phyloP scores from a whole-genome alignment of 2,888 invertebrate genomes.

The Emmelina monodactyla region DNA sequence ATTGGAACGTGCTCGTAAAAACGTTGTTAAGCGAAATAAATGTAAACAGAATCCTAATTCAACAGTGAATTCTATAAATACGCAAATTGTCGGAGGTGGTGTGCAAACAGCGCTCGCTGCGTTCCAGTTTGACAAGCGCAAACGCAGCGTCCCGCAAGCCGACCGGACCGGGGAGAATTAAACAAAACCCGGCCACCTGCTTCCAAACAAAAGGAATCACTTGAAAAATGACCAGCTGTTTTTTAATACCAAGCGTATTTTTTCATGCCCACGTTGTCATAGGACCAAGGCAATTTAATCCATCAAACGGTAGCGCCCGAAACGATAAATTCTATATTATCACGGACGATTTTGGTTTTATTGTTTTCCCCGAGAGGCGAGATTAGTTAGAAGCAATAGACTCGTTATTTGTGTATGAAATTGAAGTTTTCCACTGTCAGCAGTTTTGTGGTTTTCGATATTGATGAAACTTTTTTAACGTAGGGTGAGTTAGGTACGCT shows the following conservation, averaged over 20 bases:
- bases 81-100: constrained; percentile 46
- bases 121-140: too few species aligned
- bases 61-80: constrained; percentile 33
- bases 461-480: too few species aligned
- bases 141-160: constrained; percentile 38
- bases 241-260: constrained; percentile 62
- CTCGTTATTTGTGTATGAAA: neutral
- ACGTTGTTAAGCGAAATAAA: too few species aligned
- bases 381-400: constrained; percentile 31
- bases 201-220: constrained; percentile 61
- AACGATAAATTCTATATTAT: constrained; percentile 62
- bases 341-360: constrained; percentile 56
- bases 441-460: neutral
- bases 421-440: neutral
- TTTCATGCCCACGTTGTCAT: constrained; percentile 64
- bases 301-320: constrained; percentile 53
- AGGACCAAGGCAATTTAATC: constrained; percentile 67
- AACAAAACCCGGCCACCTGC: constrained; percentile 42
- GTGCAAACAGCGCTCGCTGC: constrained; percentile 37
- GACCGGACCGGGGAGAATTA: constrained; percentile 6
- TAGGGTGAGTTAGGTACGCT: too few species aligned
- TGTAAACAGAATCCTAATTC: constrained; percentile 46
- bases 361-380: constrained; percentile 38
- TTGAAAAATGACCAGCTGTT: constrained; percentile 67
- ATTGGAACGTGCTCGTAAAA: too few species aligned